Evolutionary conservation across 2,113 vertebrate genomes (phyloP), one percentile per base, ranked within the genome.

Genomic region (Grallaria varia): DNA sequence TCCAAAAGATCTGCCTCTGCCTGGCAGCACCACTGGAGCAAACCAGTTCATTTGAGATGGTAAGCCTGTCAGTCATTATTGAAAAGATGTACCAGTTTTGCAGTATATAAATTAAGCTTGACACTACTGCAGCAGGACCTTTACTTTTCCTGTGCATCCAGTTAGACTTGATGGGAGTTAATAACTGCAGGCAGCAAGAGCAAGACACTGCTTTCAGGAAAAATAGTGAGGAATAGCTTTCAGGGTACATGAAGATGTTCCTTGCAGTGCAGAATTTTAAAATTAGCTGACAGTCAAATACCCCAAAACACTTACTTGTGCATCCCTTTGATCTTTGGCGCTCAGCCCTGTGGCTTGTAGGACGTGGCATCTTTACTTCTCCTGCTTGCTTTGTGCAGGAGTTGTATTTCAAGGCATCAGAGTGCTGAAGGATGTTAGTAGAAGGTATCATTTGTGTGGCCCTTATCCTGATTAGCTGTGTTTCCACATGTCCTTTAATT

Each of bases 401-500:
- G 42, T 50, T 56, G 21, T 25, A 79, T 83, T 93, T 89, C 89
- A 82, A 91, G 45, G 55, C 49, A 75, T 39, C 62, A 42, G n/a
- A 69, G 42, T 53, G 39, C 53, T 56, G 49, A 74, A 69, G 85
- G 42, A 13, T 76, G 44, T 66, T 55, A 81, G 91, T 23, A 77
- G 82, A 93, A 92, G 55, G 63, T 37, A 93, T 60, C 58, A 67
- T 71, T 74, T 77, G 42, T 88, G 86, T 80, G 80, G 69, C 47
- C 73, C 74, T 91, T 82, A 69, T 67, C 28, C 87, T 86, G 71
- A 89, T 88, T 72, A 96, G 66, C 55, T 88, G 49, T 75, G 56
- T 87, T 85, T 89, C 79, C 58, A 78, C 45, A n/a, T 56, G 63
- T 83, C 84, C 71, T 93, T 95, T 92, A 90, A 88, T 95, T 94